Evolutionary conservation across 2,888 invertebrate species (phyloP).

Genomic region (Caenorhabditis sp.): DNA sequence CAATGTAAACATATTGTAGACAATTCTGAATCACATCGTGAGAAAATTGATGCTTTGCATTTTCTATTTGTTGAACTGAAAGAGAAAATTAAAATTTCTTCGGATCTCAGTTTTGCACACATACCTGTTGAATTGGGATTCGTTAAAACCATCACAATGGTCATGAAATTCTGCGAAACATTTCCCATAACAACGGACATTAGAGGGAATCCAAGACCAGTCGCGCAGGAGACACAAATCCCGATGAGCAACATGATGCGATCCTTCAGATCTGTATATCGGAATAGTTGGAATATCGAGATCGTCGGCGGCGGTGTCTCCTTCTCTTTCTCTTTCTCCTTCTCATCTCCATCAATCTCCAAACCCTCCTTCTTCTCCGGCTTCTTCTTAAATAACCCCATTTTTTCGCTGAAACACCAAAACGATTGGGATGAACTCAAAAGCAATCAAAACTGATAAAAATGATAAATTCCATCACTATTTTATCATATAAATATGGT

Average conservation of each 20-base stretch:
- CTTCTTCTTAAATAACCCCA: constrained; percentile 8
- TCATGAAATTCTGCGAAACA: constrained; percentile 55
- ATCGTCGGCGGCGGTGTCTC: constrained; percentile 31
- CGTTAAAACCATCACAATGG: constrained; percentile 20
- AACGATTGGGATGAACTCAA: neutral
- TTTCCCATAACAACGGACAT: constrained; percentile 65
- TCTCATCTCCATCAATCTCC: neutral
- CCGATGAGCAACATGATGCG: constrained; percentile 56
- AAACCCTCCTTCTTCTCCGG: neutral
- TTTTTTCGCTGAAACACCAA: neutral
- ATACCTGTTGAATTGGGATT: constrained; percentile 18
- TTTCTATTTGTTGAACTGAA: constrained; percentile 3
- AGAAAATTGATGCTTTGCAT: constrained; percentile 34
- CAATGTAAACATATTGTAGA: constrained; percentile 56
- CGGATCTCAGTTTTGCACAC: neutral
- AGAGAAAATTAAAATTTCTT: neutral
- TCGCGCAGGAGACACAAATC: constrained; percentile 51
- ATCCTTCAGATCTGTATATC: constrained; percentile 57
- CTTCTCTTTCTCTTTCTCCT: neutral
- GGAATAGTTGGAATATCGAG: constrained; percentile 56
- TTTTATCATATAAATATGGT: neutral
- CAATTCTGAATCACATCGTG: constrained; percentile 51
- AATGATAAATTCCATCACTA: neutral
- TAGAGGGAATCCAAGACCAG: constrained; percentile 62
- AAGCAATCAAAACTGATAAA: neutral